phyloP scores from a whole-genome alignment of 2,888 invertebrate genomes.

The Aleiodes testaceus region DNA sequence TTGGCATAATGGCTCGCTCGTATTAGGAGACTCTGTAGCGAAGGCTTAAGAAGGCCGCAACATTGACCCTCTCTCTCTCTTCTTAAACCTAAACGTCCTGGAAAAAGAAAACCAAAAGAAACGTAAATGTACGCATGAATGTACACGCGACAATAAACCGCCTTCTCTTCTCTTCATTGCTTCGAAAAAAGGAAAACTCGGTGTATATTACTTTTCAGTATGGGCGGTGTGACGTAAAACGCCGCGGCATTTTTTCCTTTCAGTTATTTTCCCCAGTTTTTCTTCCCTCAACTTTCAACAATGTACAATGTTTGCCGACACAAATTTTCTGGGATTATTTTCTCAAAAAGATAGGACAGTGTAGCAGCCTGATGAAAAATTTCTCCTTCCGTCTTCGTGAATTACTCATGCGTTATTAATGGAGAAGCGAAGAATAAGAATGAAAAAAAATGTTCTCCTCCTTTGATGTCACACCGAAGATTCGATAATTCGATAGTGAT shows the following conservation, averaged over 20 bases:
- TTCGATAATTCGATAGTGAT: constrained; percentile 38
- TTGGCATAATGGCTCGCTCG: constrained; percentile 23
- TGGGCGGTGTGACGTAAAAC: constrained; percentile 71
- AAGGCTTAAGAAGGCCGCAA: constrained; percentile 31
- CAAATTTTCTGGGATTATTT: constrained; percentile 66
- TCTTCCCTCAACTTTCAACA: constrained; percentile 58
- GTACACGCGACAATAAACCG: constrained; percentile 42
- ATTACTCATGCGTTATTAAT: constrained; percentile 23
- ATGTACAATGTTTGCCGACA: constrained; percentile 69
- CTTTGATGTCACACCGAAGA: constrained; percentile 40
- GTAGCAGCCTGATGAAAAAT: constrained; percentile 21
- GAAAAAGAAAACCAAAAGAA: constrained; percentile 15
- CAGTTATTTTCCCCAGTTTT: not conserved
- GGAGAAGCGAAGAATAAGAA: not conserved
- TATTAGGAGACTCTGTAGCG: constrained; percentile 29
- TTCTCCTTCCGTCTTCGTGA: constrained; percentile 23
- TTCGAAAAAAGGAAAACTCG: constrained; percentile 54
- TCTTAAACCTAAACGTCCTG: constrained; percentile 25
- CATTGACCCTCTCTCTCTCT: not conserved
- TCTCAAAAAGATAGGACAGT: constrained; percentile 4
- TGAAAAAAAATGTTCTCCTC: constrained; percentile 29
- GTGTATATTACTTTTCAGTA: constrained; percentile 73
- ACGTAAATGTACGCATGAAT: constrained; percentile 40
- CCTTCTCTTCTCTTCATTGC: constrained; percentile 13
- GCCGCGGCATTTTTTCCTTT: constrained; percentile 55